Conservation (phyloP, 2,797 vertebrate genomes). For the Spizella passerina region DNA sequence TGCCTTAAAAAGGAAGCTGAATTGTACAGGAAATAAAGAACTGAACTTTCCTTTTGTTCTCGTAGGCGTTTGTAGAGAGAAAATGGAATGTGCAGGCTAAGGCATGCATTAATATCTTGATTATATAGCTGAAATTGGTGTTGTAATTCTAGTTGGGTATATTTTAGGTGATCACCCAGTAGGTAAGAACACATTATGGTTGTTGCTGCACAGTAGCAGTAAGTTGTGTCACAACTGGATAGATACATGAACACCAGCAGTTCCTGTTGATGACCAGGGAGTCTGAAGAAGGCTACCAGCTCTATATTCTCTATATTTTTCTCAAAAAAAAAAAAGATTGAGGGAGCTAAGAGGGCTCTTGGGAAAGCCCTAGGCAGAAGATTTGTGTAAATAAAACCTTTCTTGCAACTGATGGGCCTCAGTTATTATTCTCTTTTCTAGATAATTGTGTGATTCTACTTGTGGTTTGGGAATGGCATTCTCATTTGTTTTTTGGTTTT, state of each 20-base stretch:
- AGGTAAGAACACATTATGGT: background rate
- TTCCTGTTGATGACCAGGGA: background rate
- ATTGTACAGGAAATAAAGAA: background rate
- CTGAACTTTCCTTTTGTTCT: background rate
- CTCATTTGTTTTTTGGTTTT: background rate
- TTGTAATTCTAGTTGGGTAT: background rate
- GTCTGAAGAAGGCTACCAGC: background rate
- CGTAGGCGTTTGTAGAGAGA: background rate
- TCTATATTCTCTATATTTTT: background rate
- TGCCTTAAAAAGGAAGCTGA: conserved; percentile 3
- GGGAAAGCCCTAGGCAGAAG: background rate
- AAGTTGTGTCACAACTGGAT: background rate
- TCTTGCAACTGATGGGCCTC: background rate
- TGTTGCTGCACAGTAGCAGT: background rate
- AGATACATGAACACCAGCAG: background rate
- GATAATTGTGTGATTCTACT: background rate
- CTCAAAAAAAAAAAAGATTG: background rate
- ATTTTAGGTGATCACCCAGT: background rate
- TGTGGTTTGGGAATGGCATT: background rate
- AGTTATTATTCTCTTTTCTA: background rate
- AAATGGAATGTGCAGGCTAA: background rate
- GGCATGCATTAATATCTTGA: background rate
- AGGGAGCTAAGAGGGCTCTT: background rate
- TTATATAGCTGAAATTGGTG: background rate
- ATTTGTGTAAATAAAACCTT: background rate